These are phyloP conservation scores for Synanceia verrucosa DNA, from an alignment of 2,797 vertebrate genomes.

Conservation along the genomic window DNA sequence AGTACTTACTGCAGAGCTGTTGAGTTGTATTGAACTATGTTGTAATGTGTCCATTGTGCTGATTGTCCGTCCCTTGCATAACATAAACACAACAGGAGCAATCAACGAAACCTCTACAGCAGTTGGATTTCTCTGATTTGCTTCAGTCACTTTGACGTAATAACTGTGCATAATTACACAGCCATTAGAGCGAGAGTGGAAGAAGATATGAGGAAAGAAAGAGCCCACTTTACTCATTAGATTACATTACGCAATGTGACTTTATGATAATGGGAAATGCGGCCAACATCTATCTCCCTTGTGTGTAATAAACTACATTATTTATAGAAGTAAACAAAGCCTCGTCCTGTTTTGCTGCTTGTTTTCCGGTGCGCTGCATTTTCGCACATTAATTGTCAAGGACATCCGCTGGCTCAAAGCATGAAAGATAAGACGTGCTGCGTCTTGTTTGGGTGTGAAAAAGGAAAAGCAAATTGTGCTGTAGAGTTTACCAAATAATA, in stretches of 20 bases:
- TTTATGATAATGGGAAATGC: constrained; percentile 51
- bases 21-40: background rate
- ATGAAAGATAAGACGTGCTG: constrained; percentile 15
- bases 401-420: constrained; percentile 35
- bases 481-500: background rate
- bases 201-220: constrained; percentile 25
- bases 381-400: constrained; percentile 52
- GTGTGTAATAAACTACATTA: constrained; percentile 55
- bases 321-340: constrained; percentile 63
- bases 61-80: background rate
- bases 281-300: constrained; percentile 30
- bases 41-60: background rate
- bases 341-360: constrained; percentile 42
- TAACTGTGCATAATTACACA: constrained; percentile 52
- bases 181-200: constrained; percentile 34
- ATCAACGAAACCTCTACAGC: background rate
- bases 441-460: constrained; percentile 12
- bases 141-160: constrained; percentile 37
- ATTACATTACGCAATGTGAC: constrained; percentile 51
- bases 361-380: constrained; percentile 30
- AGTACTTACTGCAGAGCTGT: background rate
- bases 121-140: constrained; percentile 24
- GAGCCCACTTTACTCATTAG: constrained; percentile 50
- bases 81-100: background rate
- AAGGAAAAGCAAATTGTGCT: constrained; percentile 4